Percentiles rank a stretch among this genome's conserved stretches.
phyloP scores from a whole-genome alignment of 2,888 invertebrate genomes.

The Drosophila melanosoma region DNA sequence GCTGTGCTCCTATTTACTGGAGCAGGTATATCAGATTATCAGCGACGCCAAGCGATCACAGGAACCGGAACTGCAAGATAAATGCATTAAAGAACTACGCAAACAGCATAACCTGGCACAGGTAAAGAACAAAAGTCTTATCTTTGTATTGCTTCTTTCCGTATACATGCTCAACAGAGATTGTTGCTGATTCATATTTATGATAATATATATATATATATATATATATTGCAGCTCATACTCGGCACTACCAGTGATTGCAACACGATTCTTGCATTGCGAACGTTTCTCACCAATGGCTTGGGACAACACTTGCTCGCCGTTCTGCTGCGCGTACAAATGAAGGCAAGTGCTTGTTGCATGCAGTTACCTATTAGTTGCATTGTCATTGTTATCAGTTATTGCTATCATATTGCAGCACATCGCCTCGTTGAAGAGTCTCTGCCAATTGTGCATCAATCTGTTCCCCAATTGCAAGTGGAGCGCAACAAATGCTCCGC shows the following conservation, averaged over 20 bases:
- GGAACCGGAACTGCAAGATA: slow-evolving; percentile 54
- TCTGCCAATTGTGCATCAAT: slow-evolving; percentile 83
- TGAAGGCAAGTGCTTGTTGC: slow-evolving; percentile 71
- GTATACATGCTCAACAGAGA: background rate
- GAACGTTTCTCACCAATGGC: slow-evolving; percentile 83
- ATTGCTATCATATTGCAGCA: slow-evolving; percentile 66
- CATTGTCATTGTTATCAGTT: slow-evolving; percentile 8
- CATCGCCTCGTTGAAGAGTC: slow-evolving; percentile 82
- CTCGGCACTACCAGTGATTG: slow-evolving; percentile 83
- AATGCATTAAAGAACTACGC: slow-evolving; percentile 65
- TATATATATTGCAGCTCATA: slow-evolving; percentile 73
- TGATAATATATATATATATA: background rate
- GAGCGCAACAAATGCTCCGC: slow-evolving; percentile 67
- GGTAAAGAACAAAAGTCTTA: slow-evolving; percentile 51
- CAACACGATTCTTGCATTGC: slow-evolving; percentile 83
- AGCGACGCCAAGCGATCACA: slow-evolving; percentile 79
- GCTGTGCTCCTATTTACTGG: slow-evolving; percentile 82
- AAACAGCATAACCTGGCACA: slow-evolving; percentile 82
- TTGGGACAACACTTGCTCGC: slow-evolving; percentile 82
- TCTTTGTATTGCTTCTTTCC: background rate
- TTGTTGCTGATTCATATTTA: background rate
- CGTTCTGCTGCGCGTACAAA: slow-evolving; percentile 81
- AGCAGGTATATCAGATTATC: slow-evolving; percentile 83
- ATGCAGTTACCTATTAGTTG: background rate
- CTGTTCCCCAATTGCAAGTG: slow-evolving; percentile 84